Base-by-base conservation (phyloP, 2,113 vertebrate species). In the Nothobranchius kuhntae region DNA sequence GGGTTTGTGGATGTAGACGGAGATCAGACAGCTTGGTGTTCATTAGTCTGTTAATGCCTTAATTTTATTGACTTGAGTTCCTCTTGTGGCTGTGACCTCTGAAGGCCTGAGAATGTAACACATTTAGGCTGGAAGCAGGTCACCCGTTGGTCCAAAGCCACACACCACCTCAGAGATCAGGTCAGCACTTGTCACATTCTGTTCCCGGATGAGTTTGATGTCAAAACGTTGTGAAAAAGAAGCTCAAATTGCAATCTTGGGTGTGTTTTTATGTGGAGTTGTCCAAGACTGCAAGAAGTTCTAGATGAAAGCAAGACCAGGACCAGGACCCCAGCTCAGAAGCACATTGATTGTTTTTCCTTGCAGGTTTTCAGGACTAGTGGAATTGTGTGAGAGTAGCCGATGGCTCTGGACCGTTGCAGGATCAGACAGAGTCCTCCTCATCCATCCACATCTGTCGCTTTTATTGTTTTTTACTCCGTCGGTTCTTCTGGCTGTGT, bases 11-110 rank as follows among this genome's bases (percentile, higher is more conserved):
- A 36, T 62, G 58, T 64, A 26, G 68, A 61, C 51, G 35, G 58
- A 14, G 68, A 48, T 48, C 5, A 26, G 52, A 60, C 61, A 50
- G 71, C 80, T 84, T 57, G 10, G 68, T 75, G 9, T 66, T 30
- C 71, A 73, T 87, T 80, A 71, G 76, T 87, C 78, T 84, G 40
- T 88, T 44, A 67, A 83, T 86, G 87, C 82, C 88, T 90, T 91
- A 87, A 84, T 85, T 86, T 65, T 66, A 72, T 55, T 64, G 66
- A 65, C 38, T 82, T 78, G 9, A 12, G 30, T 78, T 71, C 59
- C 44, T 61, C 63, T 50, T 14, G 54, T 68, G 69, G 73, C 77
- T n/a, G n/a, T n/a, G n/a, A n/a, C n/a, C n/a, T 63, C 10, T 44
- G 65, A 77, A 88, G 74, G 70, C 83, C 68, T 68, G 53, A 76